These are phyloP conservation scores for Drosophila leonis DNA, from an alignment of 2,888 invertebrate species.

Conservation along the genomic window DNA sequence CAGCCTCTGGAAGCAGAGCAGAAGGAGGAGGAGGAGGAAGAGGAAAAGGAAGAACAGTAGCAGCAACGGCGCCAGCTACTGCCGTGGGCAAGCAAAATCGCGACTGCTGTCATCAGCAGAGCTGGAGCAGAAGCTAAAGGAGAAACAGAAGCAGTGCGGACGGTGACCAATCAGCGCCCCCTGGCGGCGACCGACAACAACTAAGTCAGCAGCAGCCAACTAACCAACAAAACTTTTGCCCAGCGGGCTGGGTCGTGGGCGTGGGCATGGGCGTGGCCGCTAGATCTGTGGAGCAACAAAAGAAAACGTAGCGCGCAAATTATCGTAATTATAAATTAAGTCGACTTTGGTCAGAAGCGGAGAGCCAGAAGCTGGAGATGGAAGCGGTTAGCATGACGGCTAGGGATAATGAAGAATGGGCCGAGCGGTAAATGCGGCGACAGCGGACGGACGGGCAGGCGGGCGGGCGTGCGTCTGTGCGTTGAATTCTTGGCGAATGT, in stretches of 20 bases:
- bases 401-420: slow-evolving; percentile 15
- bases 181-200: slow-evolving; percentile 30
- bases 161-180: slow-evolving; percentile 59
- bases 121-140: slow-evolving; percentile 12
- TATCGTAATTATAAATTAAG: slow-evolving; percentile 80
- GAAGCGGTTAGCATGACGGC: not conserved
- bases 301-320: slow-evolving; percentile 81
- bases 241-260: not conserved
- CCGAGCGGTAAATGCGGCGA: not conserved
- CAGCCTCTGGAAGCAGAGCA: slow-evolving; percentile 20
- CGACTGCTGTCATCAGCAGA: slow-evolving; percentile 44
- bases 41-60: not conserved
- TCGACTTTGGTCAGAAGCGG: slow-evolving; percentile 69
- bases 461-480: slow-evolving; percentile 25
- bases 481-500: slow-evolving; percentile 74
- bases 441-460: not conserved
- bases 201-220: slow-evolving; percentile 63
- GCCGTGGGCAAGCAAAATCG: slow-evolving; percentile 25
- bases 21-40: not conserved
- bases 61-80: not conserved
- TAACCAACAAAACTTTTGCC: slow-evolving; percentile 62
- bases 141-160: slow-evolving; percentile 20
- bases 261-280: slow-evolving; percentile 5
- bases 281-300: slow-evolving; percentile 60
- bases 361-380: slow-evolving; percentile 23